Evolutionary conservation across 2,888 invertebrate genomes (phyloP).

Genomic region (Caenorhabditis virilis): DNA sequence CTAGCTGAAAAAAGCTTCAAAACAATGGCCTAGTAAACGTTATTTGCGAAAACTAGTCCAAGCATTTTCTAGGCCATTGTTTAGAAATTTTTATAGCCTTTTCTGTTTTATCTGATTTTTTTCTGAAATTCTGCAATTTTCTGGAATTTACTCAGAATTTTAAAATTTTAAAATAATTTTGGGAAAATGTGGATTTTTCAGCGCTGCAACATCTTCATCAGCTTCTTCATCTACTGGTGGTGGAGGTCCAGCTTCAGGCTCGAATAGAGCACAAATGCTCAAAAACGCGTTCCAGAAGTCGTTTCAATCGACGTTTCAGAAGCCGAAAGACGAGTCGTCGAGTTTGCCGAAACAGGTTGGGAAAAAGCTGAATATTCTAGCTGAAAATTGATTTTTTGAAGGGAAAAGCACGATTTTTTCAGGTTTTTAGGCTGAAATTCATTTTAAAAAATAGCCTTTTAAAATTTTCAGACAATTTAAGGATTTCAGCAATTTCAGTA

Average conservation of each 20-base stretch:
- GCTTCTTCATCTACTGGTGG: slow-evolving; percentile 2
- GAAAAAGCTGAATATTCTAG: too few relatives aligned
- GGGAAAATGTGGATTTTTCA: too few relatives aligned
- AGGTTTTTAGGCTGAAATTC: too few relatives aligned
- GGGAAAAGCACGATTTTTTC: too few relatives aligned
- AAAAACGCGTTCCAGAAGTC: slow-evolving; percentile 49
- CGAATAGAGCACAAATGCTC: slow-evolving; percentile 41
- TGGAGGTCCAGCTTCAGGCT: slow-evolving; percentile 15
- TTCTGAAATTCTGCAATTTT: neutral
- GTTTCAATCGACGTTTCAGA: slow-evolving; percentile 42
- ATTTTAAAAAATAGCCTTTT: too few relatives aligned
- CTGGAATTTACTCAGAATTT: neutral
- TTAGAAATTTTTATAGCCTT: neutral
- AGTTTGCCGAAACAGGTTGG: slow-evolving; percentile 19
- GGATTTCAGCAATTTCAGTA: neutral
- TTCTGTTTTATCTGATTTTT: neutral
- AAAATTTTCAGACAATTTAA: neutral
- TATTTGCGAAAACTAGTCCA: neutral
- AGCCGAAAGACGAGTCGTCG: slow-evolving; percentile 19
- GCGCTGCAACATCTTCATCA: slow-evolving; percentile 19
- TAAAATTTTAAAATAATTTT: neutral
- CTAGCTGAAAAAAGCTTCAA: too few relatives aligned
- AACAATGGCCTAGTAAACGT: too few relatives aligned
- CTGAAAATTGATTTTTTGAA: neutral
- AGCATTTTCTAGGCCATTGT: neutral